phyloP scores from a whole-genome alignment of 2,888 invertebrate species.

The Andricus quercusramuli region DNA sequence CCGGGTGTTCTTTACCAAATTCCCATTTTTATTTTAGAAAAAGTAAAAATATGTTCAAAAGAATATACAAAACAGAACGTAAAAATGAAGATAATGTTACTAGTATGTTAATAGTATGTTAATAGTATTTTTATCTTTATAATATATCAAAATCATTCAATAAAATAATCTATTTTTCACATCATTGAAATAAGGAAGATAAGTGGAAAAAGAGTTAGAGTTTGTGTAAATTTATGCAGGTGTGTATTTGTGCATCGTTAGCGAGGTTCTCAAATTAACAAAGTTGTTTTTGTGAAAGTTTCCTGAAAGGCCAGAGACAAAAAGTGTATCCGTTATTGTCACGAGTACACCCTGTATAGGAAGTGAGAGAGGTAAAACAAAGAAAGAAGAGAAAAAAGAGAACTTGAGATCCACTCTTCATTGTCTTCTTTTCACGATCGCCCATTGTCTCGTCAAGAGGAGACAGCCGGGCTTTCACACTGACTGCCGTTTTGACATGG shows the following conservation, averaged over 20 bases:
- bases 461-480: conserved; percentile 39
- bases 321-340: background rate
- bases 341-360: conserved; percentile 27
- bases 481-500: conserved; percentile 19
- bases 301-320: background rate
- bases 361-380: background rate
- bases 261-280: background rate
- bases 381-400: background rate
- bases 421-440: conserved; percentile 30
- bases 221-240: background rate
- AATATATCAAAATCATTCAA: no score
- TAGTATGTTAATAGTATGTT: no score
- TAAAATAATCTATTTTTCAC: background rate
- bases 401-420: conserved; percentile 29
- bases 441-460: conserved; percentile 39
- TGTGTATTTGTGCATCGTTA: background rate
- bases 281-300: background rate
- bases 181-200: background rate
- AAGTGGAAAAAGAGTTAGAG: background rate
- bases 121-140: no score
- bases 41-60: no score
- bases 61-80: no score
- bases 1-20: background rate
- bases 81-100: no score
- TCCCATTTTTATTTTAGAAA: no score